Evolutionary conservation across 2,797 vertebrate genomes (phyloP).

Genomic region (Apogon talboti): DNA sequence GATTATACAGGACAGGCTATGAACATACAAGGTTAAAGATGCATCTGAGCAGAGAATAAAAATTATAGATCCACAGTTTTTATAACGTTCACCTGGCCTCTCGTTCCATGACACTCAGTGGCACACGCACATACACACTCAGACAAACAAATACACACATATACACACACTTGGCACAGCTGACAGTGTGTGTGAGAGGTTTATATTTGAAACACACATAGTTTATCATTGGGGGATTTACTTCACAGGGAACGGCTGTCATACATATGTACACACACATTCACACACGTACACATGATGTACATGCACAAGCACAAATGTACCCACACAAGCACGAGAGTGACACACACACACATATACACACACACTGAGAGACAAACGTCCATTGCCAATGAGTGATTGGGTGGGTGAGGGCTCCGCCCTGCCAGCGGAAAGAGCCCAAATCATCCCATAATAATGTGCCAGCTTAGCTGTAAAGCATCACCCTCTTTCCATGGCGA

Average conservation of each 20-base stretch:
- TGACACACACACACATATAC: conserved; percentile 41
- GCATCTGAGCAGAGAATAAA: conserved; percentile 69
- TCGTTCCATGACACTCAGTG: conserved; percentile 46
- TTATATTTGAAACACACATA: conserved; percentile 54
- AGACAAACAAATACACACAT: conserved; percentile 25
- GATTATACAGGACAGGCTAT: conserved; percentile 76
- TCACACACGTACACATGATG: conserved; percentile 39
- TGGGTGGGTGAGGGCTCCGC: conserved; percentile 76
- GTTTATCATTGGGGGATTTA: conserved; percentile 48
- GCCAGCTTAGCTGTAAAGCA: conserved; percentile 76
- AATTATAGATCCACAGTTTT: conserved; percentile 86
- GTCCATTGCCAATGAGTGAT: conserved; percentile 74
- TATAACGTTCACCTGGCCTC: conserved; percentile 67
- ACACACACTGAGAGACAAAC: conserved; percentile 61
- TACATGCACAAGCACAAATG: conserved; percentile 45
- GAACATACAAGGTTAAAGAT: conserved; percentile 73
- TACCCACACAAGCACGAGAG: conserved; percentile 51
- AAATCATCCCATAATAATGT: conserved; percentile 76
- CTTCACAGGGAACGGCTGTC: conserved; percentile 69
- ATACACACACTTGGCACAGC: conserved; percentile 60
- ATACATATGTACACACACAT: conserved; percentile 50
- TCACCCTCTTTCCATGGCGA: conserved; percentile 65
- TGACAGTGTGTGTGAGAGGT: conserved; percentile 39
- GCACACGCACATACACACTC: conserved; percentile 33
- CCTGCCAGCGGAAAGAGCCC: conserved; percentile 85